A percentile compares a stretch with the other conserved stretches of the same genome.
Conservation (phyloP, 2,113 vertebrate species). For the Amazona guildingii region DNA sequence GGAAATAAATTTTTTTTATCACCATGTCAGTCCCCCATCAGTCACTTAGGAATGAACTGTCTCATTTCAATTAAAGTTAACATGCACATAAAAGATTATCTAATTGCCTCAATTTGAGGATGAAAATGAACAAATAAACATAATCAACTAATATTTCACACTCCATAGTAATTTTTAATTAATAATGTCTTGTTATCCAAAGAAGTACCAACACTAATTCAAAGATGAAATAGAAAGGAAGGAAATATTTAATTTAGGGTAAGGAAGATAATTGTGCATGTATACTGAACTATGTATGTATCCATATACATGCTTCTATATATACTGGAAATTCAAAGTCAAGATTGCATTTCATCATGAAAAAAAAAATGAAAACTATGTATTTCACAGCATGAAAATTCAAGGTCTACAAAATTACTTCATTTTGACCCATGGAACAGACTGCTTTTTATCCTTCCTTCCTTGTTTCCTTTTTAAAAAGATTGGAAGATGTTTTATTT, state of each 20-base stretch:
- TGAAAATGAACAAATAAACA: not conserved
- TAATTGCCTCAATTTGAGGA: not conserved
- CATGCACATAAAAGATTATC: rapidly evolving
- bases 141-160: not conserved
- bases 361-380: not conserved
- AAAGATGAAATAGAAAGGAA: not conserved
- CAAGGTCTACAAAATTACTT: not conserved
- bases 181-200: not conserved
- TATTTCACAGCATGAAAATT: not conserved
- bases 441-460: not conserved
- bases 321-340: not conserved
- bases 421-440: not conserved
- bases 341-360: not conserved
- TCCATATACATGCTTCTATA: not conserved
- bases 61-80: not conserved
- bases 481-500: not conserved
- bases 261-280: not conserved
- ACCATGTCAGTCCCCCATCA: not conserved
- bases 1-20: not conserved
- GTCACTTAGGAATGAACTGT: not conserved
- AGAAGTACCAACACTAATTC: not conserved
- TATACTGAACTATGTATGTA: not conserved
- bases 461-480: not conserved
- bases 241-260: not conserved
- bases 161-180: not conserved